These are phyloP conservation scores for Rousettus leschenaultii DNA, from an alignment of 2,113 vertebrate genomes.

Conservation along the genomic window DNA sequence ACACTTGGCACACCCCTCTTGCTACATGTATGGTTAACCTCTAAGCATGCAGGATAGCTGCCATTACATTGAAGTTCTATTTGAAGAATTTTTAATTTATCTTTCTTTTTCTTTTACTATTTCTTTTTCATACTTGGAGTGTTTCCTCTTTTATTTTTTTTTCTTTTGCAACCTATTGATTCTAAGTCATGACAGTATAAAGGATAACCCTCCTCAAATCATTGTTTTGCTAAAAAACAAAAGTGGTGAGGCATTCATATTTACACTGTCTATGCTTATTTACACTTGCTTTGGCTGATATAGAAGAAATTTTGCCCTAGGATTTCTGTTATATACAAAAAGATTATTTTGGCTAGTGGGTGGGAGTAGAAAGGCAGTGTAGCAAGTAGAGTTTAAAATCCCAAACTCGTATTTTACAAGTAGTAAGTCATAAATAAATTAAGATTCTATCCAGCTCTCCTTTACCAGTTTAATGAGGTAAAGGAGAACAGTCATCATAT, in stretches of 20 bases:
- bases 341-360: background rate
- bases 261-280: background rate
- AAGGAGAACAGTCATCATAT: slow-evolving; percentile 30
- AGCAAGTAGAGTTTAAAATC: background rate
- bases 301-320: background rate
- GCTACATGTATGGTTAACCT: background rate
- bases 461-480: slow-evolving; percentile 48
- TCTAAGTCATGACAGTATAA: background rate
- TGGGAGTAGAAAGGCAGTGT: background rate
- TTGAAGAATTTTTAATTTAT: background rate
- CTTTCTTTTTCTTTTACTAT: background rate
- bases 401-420: background rate
- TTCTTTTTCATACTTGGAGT: background rate
- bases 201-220: background rate
- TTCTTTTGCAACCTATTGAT: background rate
- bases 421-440: slow-evolving; percentile 28
- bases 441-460: background rate
- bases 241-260: background rate
- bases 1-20: background rate
- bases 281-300: background rate
- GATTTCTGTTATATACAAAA: background rate
- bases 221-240: background rate
- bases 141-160: background rate
- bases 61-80: background rate
- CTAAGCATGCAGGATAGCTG: background rate